Evolutionary conservation across 2,797 vertebrate genomes (phyloP).

Genomic region (Decapterus maruadsi): DNA sequence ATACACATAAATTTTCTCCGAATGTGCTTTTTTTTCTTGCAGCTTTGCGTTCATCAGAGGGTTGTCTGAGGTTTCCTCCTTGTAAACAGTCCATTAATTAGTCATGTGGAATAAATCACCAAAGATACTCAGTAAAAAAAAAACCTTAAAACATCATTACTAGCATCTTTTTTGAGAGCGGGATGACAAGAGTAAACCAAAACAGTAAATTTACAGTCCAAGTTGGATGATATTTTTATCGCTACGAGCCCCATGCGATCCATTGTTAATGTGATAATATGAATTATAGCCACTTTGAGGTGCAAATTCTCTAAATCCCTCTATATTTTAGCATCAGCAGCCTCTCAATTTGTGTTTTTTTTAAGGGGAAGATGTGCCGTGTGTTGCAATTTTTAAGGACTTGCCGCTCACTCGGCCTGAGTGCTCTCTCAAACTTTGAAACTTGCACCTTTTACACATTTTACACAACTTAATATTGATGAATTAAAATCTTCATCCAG

Average conservation of each 20-base stretch:
- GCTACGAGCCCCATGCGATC: background rate
- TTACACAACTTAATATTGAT: background rate
- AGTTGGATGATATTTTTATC: background rate
- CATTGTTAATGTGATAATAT: background rate
- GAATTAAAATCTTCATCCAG: background rate
- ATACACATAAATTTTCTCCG: background rate
- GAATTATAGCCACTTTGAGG: background rate
- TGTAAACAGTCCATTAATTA: background rate
- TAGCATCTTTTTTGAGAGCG: background rate
- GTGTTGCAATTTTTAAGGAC: too few species aligned
- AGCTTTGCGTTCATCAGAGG: background rate
- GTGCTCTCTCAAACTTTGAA: background rate
- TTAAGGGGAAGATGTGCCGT: background rate
- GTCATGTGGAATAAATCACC: background rate
- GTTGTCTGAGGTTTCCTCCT: background rate
- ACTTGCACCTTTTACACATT: slow-evolving; percentile 2
- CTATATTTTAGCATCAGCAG: too few species aligned
- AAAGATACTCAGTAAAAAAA: background rate
- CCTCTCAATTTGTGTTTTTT: background rate
- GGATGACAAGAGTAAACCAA: background rate
- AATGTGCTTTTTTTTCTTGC: background rate
- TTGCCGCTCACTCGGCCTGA: too few species aligned
- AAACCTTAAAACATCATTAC: background rate
- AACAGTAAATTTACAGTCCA: background rate
- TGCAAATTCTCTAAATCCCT: background rate